Base-by-base conservation (phyloP, 1,140 invertebrate genomes). In the Zophobas atratus region DNA sequence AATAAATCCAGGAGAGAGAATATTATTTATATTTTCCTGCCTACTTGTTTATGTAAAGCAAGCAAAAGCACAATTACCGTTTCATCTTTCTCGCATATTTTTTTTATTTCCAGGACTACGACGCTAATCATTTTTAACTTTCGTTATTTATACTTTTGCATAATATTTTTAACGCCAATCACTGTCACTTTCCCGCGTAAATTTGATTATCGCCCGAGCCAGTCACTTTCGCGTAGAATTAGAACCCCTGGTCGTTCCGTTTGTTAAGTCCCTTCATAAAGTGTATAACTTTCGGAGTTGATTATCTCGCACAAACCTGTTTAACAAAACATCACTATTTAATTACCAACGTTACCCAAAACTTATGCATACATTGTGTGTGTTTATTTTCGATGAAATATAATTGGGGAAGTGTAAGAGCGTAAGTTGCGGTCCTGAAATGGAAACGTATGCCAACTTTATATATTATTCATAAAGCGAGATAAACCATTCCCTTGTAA, bases 401-500 rank as follows among this genome's bases (percentile, higher is more conserved):
- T 67, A 67, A 67, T 67, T 67, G 60, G 39, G 60, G 38, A 39
- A 67, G 60, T 67, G 60, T 67, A 67, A 67, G n/a, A 43, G 39
- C 38, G 39, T 67, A 67, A 67, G 60, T 67, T 67, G 60, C 38
- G 60, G 60, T 39, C 60, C 60, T 67, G 60, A 67, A 67, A 67
- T 41, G 71, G 56, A 60, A 60, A 60, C 75, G 56, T 76, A 76
- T 76, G 75, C 57, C 53, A 76, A 76, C 75, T 76, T 76, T 76
- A 76, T 76, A 76, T 76, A 63, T 75, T 76, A 76, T 76, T 76
- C 75, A 76, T 76, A 55, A 75, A 48, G 72, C 36, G 63, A 70
- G 75, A 76, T 76, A 76, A 76, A 76, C 57, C 75, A 76, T 76
- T 51, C 75, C 43, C 46, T 46, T 39, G 51, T 51, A 67, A 60